phyloP scores from a whole-genome alignment of 2,888 invertebrate genomes.

The Altica lythri region DNA sequence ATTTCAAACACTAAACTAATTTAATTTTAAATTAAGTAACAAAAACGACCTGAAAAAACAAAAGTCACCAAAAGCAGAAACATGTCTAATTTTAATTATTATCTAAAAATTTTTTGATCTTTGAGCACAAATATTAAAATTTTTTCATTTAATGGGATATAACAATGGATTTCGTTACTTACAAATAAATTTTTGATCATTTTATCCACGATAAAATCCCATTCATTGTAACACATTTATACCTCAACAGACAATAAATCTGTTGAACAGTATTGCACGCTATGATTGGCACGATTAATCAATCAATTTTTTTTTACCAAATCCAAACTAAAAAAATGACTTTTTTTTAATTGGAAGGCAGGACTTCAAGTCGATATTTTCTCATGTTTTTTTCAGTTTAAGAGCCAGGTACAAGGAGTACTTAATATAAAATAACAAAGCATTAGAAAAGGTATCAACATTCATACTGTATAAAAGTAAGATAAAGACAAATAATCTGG shows the following conservation, averaged over 20 bases:
- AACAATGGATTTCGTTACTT: slow-evolving; percentile 15
- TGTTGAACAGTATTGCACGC: slow-evolving; percentile 22
- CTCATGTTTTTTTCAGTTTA: too few relatives aligned
- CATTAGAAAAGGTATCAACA: not conserved
- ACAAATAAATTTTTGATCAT: slow-evolving; percentile 7
- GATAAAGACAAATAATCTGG: too few relatives aligned
- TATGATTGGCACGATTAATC: slow-evolving; percentile 25
- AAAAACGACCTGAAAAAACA: slow-evolving; percentile 29
- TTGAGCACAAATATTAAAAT: slow-evolving; percentile 36
- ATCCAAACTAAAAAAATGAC: not conserved
- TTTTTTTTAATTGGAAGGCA: slow-evolving; percentile 15
- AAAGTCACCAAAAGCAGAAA: slow-evolving; percentile 29
- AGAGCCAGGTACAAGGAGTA: too few relatives aligned
- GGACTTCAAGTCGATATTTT: slow-evolving; percentile 4
- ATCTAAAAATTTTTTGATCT: slow-evolving; percentile 31
- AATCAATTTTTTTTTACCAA: not conserved
- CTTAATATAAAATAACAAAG: too few relatives aligned
- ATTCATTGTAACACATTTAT: not conserved
- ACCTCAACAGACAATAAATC: slow-evolving; percentile 21
- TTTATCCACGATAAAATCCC: slow-evolving; percentile 15
- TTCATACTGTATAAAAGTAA: too few relatives aligned
- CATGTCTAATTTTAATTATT: slow-evolving; percentile 18
- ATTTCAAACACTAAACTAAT: slow-evolving; percentile 40
- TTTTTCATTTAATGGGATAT: slow-evolving; percentile 26
- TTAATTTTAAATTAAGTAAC: slow-evolving; percentile 36